These are phyloP conservation scores for Cheilosia grossa DNA, from an alignment of 2,888 invertebrate species.

Conservation along the genomic window DNA sequence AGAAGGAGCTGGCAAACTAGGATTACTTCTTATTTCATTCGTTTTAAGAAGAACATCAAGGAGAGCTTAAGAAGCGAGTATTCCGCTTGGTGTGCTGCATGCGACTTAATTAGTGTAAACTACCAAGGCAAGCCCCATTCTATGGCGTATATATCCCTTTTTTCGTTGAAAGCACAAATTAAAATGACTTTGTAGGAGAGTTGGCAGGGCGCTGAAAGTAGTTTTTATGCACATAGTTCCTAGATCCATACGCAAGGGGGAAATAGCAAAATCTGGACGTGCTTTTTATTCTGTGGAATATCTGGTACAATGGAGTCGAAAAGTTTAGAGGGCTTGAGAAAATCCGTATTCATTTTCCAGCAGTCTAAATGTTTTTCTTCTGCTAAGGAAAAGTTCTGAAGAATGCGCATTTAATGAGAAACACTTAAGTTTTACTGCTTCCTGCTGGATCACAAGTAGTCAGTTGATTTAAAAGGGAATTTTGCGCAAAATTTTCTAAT, in stretches of 20 bases:
- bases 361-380: background rate
- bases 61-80: slow-evolving; percentile 18
- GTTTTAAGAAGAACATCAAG: slow-evolving; percentile 22
- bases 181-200: slow-evolving; percentile 22
- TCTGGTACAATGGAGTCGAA: background rate
- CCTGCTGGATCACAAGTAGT: background rate
- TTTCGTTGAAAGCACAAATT: slow-evolving; percentile 11
- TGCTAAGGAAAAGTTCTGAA: background rate
- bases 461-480: background rate
- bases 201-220: background rate
- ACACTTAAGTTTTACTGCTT: background rate
- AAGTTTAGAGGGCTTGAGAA: slow-evolving; percentile 7
- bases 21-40: slow-evolving; percentile 23
- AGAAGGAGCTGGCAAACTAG: background rate
- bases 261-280: slow-evolving; percentile 4
- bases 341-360: slow-evolving; percentile 6
- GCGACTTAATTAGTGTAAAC: slow-evolving; percentile 37
- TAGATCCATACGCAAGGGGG: background rate
- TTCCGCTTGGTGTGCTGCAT: slow-evolving; percentile 14
- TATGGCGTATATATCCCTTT: background rate
- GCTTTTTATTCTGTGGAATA: slow-evolving; percentile 11
- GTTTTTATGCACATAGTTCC: background rate
- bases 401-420: slow-evolving; percentile 9
- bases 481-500: background rate
- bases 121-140: background rate